Evolutionary conservation across 2,797 vertebrate genomes (phyloP).

Genomic region (Netta rufina): DNA sequence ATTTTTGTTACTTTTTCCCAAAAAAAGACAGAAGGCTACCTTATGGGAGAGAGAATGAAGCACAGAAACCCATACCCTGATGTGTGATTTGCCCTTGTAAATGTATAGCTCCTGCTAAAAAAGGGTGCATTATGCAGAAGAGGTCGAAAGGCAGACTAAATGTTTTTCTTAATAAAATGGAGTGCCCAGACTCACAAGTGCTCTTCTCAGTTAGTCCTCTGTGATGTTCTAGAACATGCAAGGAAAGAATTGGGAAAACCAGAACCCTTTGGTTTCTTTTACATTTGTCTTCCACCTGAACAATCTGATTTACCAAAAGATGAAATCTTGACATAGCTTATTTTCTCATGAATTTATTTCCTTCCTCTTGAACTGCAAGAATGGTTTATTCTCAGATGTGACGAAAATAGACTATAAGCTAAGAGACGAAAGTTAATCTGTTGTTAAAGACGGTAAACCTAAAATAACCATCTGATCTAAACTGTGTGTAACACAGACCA

Average conservation of each 20-base stretch:
- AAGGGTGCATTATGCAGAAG: not conserved
- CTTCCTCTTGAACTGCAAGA: not conserved
- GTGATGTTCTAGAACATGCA: not conserved
- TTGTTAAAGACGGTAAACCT: not conserved
- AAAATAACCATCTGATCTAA: not conserved
- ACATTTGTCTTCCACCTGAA: not conserved
- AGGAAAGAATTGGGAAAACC: not conserved
- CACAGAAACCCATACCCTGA: accelerated
- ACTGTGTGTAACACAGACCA: not conserved
- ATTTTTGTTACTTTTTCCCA: not conserved
- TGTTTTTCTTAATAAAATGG: not conserved
- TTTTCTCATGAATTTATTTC: not conserved
- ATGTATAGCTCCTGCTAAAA: not conserved
- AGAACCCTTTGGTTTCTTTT: not conserved
- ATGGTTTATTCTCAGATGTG: not conserved
- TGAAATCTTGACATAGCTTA: not conserved
- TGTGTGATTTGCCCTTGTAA: not conserved
- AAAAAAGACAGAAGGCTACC: not conserved
- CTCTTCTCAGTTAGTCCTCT: not conserved
- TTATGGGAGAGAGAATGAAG: not conserved
- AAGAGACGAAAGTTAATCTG: not conserved
- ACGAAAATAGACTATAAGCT: not conserved
- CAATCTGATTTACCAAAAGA: not conserved
- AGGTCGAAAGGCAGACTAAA: not conserved
- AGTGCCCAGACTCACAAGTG: not conserved